Percentiles rank a stretch among this genome's conserved stretches.
Evolutionary conservation across 2,797 vertebrate species (phyloP).

Genomic region (Graptemys geographica): DNA sequence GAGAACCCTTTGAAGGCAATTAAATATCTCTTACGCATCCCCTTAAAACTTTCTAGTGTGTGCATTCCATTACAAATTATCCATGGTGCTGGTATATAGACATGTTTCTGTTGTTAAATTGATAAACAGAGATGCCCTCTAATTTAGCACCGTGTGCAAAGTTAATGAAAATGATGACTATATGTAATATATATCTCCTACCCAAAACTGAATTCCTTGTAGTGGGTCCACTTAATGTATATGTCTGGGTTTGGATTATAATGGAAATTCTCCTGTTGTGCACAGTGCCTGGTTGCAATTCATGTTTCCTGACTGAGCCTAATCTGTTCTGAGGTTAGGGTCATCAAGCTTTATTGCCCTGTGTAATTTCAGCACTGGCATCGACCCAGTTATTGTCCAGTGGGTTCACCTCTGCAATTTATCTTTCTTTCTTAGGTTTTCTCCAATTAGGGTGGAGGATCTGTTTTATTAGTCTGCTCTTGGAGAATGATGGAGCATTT

Average conservation of each 20-base stretch:
- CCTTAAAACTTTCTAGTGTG: not conserved
- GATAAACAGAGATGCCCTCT: not conserved
- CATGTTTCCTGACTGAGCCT: not conserved
- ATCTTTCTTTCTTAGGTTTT: not conserved
- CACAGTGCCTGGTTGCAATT: not conserved
- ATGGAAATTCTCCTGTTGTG: not conserved
- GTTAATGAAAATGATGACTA: not conserved
- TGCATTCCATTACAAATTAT: not conserved
- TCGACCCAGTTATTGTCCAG: not conserved
- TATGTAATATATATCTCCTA: not conserved
- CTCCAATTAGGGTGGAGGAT: rapidly evolving
- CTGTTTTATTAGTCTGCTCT: not conserved
- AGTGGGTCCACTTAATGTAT: not conserved
- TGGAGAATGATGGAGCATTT: not conserved
- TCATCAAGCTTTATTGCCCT: not conserved
- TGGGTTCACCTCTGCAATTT: not conserved
- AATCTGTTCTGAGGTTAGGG: not conserved
- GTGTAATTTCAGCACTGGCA: not conserved
- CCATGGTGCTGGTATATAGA: not conserved
- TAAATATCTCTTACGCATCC: not conserved
- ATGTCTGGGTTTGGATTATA: not conserved
- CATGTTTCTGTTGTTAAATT: not conserved
- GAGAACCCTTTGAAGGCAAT: not conserved
- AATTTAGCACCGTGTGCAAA: not conserved
- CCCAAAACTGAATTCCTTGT: not conserved